Base-by-base conservation (phyloP, 2,888 invertebrate genomes). In the Thereva nobilitata region DNA sequence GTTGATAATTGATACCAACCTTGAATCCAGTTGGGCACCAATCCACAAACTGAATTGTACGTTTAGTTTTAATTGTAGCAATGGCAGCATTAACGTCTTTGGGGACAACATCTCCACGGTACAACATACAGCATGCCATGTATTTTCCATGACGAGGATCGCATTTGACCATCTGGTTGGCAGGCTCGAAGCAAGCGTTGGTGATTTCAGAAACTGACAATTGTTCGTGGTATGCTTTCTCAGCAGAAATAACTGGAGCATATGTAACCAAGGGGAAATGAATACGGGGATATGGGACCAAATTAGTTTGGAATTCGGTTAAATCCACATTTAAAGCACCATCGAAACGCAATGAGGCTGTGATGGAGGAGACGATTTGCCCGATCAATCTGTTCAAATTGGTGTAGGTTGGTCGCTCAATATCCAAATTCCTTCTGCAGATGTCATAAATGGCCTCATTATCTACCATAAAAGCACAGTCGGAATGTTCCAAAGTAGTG, bases 101-200 rank as follows among this genome's bases (percentile, higher is more conserved):
- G 59, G 93, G 93, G 0, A 94, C 93, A 65, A 93, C 92, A 78
- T 93, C 93, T 57, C 93, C 93, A 75, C 93, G 85, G 86, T 93
- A 94, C 82, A 94, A 82, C 88, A 94, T 91, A 82, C 93, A 93
- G 79, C 92, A 93, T 23, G 93, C 93, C 93, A 93, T 87, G 86
- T 93, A 23, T 23, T 23, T 23, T 23, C 23, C 23, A 23, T 23
- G 23, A 2, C 23, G 23, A 23, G 23, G 23, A 23, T 23, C 23
- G 23, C 23, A 23, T 23, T 23, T 23, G 23, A 23, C 23, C 23
- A 23, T 23, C 23, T 23, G 23, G 23, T 23, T 23, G 23, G 23
- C 23, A 2, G 23, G 23, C 23, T 23, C 23, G 23, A 23, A 23
- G 2, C 23, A 23, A 2, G 23, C 23, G 23, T 23, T 23, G 23